These are phyloP conservation scores for Ophiodon elongatus DNA, from an alignment of 2,113 vertebrate genomes.

Conservation along the genomic window DNA sequence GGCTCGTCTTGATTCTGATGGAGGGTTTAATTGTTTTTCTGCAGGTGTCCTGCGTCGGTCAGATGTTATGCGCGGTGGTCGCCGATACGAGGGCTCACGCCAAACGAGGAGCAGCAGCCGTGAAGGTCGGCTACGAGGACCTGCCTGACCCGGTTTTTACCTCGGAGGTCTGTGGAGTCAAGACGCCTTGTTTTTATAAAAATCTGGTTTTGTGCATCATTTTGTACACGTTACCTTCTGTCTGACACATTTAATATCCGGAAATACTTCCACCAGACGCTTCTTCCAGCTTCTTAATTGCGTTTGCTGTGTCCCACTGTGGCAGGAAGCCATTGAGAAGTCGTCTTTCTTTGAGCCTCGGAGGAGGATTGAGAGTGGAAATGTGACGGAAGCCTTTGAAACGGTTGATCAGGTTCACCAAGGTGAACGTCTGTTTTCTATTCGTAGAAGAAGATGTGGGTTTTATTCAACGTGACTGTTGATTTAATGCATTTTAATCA, in stretches of 20 bases:
- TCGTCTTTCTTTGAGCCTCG: constrained; percentile 77
- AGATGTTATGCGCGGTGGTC: constrained; percentile 79
- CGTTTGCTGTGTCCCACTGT: background rate
- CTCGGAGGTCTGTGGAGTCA: constrained; percentile 68
- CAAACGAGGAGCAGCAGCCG: constrained; percentile 71
- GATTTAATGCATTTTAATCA: too few relatives aligned
- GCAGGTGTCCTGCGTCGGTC: constrained; percentile 84
- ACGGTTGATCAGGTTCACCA: constrained; percentile 70
- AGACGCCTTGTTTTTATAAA: background rate
- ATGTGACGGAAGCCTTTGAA: constrained; percentile 72
- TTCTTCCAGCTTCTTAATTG: fast-evolving
- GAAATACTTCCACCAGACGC: background rate
- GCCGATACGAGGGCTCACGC: constrained; percentile 78
- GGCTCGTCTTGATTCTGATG: background rate
- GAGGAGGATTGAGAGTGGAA: constrained; percentile 70
- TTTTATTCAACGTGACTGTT: too few relatives aligned
- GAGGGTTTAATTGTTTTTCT: background rate
- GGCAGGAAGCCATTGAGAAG: constrained; percentile 81
- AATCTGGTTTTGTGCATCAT: background rate
- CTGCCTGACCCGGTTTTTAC: constrained; percentile 78
- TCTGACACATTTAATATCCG: too few relatives aligned
- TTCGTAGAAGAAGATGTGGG: background rate
- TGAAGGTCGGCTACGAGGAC: constrained; percentile 82
- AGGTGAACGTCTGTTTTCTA: constrained; percentile 57
- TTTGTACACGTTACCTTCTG: background rate